Percentiles rank a stretch among this genome's conserved stretches.
phyloP scores from a whole-genome alignment of 2,113 vertebrate species.

The Prunella fulvescens region DNA sequence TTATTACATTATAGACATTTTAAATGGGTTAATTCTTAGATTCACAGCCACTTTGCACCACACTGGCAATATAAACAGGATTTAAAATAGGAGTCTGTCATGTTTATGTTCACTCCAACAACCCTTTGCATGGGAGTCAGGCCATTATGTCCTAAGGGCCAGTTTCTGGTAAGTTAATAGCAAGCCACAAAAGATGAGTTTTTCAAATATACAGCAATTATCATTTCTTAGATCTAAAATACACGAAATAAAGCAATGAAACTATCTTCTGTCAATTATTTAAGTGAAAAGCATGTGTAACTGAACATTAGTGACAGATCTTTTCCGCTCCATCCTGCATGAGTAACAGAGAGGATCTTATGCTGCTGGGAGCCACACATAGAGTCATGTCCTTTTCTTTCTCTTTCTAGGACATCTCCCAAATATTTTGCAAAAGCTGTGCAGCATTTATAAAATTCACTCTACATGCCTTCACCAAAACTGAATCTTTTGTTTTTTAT shows the following conservation, averaged over 20 bases:
- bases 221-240: background rate
- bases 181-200: background rate
- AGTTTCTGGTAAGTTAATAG: background rate
- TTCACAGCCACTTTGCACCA: background rate
- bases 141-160: background rate
- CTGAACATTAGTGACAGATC: background rate
- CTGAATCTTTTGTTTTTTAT: background rate
- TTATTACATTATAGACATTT: background rate
- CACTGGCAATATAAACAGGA: background rate
- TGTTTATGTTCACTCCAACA: background rate
- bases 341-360: background rate
- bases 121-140: background rate
- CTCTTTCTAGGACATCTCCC: background rate
- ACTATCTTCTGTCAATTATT: background rate
- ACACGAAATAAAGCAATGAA: background rate
- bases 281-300: constrained; percentile 9
- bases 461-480: background rate
- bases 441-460: background rate
- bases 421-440: background rate
- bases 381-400: background rate
- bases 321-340: background rate
- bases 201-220: background rate
- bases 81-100: background rate
- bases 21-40: background rate
- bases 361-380: background rate